Evolutionary conservation across 2,888 invertebrate genomes (phyloP).

Genomic region (Platynereis dumerilii): DNA sequence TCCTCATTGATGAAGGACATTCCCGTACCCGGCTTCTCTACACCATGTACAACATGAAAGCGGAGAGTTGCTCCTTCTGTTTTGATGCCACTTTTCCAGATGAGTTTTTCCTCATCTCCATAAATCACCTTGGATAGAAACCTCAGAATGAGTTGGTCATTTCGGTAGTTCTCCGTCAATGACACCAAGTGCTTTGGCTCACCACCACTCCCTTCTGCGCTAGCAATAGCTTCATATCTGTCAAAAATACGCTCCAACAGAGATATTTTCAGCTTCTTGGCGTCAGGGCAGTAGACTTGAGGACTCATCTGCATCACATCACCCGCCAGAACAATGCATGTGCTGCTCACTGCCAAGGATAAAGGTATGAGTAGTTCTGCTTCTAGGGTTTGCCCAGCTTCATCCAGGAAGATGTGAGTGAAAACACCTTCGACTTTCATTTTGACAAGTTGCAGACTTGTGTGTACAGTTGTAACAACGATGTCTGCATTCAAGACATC

Average conservation of each 20-base stretch:
- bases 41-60: background rate
- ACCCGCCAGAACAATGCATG: background rate
- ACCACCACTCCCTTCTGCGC: too few relatives aligned
- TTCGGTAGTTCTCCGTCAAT: background rate
- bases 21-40: background rate
- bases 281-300: background rate
- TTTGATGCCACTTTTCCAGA: background rate
- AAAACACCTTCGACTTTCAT: background rate
- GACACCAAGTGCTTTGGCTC: background rate
- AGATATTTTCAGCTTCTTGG: background rate
- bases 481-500: background rate
- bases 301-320: constrained; percentile 1
- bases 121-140: background rate
- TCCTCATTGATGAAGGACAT: background rate
- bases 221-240: background rate
- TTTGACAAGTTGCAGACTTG: background rate
- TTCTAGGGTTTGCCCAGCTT: constrained; percentile 1
- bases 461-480: background rate
- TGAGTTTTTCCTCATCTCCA: background rate
- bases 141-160: constrained; percentile 5
- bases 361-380: background rate
- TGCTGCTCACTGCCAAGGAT: background rate
- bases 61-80: background rate
- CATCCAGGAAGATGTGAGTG: constrained; percentile 8
- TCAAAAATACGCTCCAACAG: background rate